Percentiles rank a stretch among this genome's conserved stretches.
These are phyloP conservation scores for Philotrypesis tridentata DNA, from an alignment of 1,140 invertebrate species.

Conservation along the genomic window DNA sequence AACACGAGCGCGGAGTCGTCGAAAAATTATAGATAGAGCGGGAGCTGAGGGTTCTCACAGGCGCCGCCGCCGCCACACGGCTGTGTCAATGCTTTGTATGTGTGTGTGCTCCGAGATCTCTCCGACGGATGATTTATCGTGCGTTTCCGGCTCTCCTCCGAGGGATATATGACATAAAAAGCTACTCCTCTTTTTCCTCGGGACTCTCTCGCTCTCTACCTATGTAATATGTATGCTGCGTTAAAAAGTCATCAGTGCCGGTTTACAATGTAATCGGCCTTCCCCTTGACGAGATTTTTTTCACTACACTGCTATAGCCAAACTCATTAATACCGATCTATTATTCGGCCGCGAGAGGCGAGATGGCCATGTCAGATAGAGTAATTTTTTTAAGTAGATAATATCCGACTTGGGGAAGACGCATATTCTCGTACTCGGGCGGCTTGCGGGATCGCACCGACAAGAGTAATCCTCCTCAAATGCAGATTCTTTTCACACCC, in stretches of 20 bases:
- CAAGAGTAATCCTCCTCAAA: slow-evolving; percentile 9
- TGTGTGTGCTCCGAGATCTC: slow-evolving; percentile 27
- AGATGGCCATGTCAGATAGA: neutral
- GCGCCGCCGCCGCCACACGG: slow-evolving; percentile 58
- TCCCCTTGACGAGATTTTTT: neutral
- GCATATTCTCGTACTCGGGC: neutral
- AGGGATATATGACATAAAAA: neutral
- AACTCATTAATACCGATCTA: neutral
- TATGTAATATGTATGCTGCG: too few relatives aligned
- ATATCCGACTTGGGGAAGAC: too few relatives aligned
- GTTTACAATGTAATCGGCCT: too few relatives aligned
- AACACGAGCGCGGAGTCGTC: neutral
- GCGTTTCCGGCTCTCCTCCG: slow-evolving; percentile 30
- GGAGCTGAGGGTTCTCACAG: slow-evolving; percentile 55
- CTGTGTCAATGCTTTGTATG: slow-evolving; percentile 54
- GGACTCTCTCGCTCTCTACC: too few relatives aligned
- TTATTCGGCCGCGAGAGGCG: neutral
- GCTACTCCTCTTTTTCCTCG: neutral
- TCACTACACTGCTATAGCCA: neutral
- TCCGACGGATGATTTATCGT: slow-evolving; percentile 54
- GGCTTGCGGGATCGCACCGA: neutral
- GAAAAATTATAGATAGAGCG: neutral
- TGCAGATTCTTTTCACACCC: slow-evolving; percentile 40
- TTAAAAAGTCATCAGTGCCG: neutral
- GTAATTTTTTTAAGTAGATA: neutral